phyloP scores from a whole-genome alignment of 2,888 invertebrate species.

The Harpagoxenus sublaevis region DNA sequence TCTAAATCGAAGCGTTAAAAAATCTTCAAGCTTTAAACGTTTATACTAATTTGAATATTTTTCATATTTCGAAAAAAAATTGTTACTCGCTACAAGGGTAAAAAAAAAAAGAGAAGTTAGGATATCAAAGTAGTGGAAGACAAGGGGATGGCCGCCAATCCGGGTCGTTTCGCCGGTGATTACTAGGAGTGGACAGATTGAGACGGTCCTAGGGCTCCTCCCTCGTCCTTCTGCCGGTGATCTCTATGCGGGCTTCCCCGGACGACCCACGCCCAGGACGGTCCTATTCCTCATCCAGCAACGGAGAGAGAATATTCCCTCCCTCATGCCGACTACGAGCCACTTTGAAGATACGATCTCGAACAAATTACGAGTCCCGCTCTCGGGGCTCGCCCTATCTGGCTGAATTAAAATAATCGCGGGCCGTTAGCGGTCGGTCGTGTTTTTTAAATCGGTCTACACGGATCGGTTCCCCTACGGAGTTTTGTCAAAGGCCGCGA shows the following conservation, averaged over 20 bases:
- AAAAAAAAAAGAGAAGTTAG: slow-evolving; percentile 6
- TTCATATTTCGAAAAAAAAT: neutral
- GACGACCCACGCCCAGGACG: slow-evolving; percentile 59
- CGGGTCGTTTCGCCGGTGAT: slow-evolving; percentile 65
- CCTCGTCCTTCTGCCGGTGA: slow-evolving; percentile 62
- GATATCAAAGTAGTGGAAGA: slow-evolving; percentile 41
- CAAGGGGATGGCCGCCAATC: slow-evolving; percentile 57
- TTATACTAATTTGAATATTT: neutral
- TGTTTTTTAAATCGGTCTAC: slow-evolving; percentile 66
- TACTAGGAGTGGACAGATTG: slow-evolving; percentile 75
- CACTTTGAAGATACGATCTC: slow-evolving; percentile 85
- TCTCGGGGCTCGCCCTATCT: slow-evolving; percentile 72
- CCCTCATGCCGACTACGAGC: slow-evolving; percentile 77
- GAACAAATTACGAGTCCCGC: slow-evolving; percentile 84
- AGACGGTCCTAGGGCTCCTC: slow-evolving; percentile 71
- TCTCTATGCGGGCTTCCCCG: slow-evolving; percentile 52
- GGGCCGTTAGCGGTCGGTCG: slow-evolving; percentile 75
- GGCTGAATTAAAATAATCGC: slow-evolving; percentile 82
- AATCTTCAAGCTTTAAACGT: neutral
- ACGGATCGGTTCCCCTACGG: slow-evolving; percentile 43
- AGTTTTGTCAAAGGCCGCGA: slow-evolving; percentile 41
- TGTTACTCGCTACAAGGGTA: neutral
- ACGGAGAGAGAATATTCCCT: slow-evolving; percentile 72
- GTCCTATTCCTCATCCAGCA: slow-evolving; percentile 65
- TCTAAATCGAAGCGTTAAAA: neutral